phyloP scores from a whole-genome alignment of 2,888 invertebrate genomes.

The Epirrhoe tristata region DNA sequence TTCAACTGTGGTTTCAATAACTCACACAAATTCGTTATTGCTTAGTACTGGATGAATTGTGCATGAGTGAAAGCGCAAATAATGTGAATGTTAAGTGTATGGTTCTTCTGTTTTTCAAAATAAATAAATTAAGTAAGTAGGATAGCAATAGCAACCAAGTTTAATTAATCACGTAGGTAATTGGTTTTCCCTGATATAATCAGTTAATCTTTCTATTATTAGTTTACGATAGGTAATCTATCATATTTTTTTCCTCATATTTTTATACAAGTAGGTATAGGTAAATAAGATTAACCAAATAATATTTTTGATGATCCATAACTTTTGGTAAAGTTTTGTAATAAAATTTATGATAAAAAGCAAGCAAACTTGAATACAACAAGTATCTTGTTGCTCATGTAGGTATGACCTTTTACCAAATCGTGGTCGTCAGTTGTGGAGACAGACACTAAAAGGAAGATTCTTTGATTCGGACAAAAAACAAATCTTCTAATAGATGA shows the following conservation, averaged over 20 bases:
- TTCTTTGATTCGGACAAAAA: slow-evolving; percentile 34
- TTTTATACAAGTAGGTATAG: too few relatives aligned
- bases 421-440: slow-evolving; percentile 59
- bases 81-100: slow-evolving; percentile 51
- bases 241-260: too few relatives aligned
- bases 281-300: too few relatives aligned
- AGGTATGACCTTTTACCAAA: slow-evolving; percentile 48
- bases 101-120: slow-evolving; percentile 15
- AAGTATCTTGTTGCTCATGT: slow-evolving; percentile 22
- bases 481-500: not conserved
- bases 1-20: slow-evolving; percentile 34
- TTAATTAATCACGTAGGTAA: not conserved
- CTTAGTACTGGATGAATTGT: slow-evolving; percentile 7
- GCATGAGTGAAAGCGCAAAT: slow-evolving; percentile 34
- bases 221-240: not conserved
- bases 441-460: slow-evolving; percentile 70
- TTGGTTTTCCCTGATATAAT: not conserved
- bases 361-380: too few relatives aligned
- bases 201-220: not conserved
- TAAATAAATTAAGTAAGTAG: not conserved
- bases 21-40: slow-evolving; percentile 18
- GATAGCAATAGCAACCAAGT: not conserved
- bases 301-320: too few relatives aligned
- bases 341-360: too few relatives aligned
- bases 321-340: too few relatives aligned